A percentile compares a stretch with the other conserved stretches of the same genome.
These are phyloP conservation scores for Cydia pomonella DNA, from an alignment of 1,140 invertebrate species.

Conservation along the genomic window DNA sequence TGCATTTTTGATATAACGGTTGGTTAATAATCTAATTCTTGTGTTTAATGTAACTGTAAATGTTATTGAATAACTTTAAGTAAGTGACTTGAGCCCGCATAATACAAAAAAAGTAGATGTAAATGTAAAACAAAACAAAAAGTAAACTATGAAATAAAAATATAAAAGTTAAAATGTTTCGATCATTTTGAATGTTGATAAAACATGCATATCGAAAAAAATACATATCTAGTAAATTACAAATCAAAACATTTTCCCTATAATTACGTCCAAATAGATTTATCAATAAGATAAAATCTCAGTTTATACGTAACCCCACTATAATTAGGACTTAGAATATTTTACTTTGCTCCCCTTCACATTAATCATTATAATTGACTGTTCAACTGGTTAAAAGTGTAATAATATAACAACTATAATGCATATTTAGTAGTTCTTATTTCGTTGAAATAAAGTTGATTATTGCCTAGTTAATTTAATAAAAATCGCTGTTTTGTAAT, in stretches of 20 bases:
- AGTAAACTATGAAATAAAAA: no score
- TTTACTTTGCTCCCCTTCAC: constrained; percentile 15
- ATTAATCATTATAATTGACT: constrained; percentile 33
- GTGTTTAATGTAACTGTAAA: no score
- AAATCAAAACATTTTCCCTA: constrained; percentile 24
- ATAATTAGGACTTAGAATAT: constrained; percentile 30
- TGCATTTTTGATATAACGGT: no score
- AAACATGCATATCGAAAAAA: not conserved
- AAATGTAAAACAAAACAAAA: no score
- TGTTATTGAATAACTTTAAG: no score
- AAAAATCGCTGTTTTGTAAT: not conserved
- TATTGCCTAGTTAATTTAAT: not conserved
- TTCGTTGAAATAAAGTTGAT: not conserved
- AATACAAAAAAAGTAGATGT: no score
- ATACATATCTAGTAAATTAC: not conserved
- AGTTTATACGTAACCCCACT: constrained; percentile 19
- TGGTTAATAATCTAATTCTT: no score
- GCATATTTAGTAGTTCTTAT: not conserved
- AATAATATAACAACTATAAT: not conserved
- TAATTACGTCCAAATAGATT: constrained; percentile 15
- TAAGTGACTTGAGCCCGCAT: no score
- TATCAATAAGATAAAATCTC: constrained; percentile 32
- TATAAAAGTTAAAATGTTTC: no score
- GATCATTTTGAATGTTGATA: not conserved
- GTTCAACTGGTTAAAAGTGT: constrained; percentile 13